Evolutionary conservation across 2,797 vertebrate genomes (phyloP), one percentile per base, ranked within the genome.

Genomic region (Capromys pilorides): DNA sequence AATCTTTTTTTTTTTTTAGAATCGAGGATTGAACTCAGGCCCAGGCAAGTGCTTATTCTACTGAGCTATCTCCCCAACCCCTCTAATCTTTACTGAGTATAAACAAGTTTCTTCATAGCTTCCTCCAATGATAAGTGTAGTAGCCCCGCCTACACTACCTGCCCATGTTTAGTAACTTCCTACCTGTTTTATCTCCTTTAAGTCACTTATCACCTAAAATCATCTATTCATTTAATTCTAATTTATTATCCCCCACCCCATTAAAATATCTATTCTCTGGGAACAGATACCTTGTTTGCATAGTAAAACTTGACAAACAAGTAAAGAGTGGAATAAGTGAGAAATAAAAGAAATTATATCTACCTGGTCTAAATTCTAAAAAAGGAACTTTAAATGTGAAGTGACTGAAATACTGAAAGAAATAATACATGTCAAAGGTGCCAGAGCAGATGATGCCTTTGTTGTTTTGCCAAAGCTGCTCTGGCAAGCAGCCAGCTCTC

Each of bases 81-180:
- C 45, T 45, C 45, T 45, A 4, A 45, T 8, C 19, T 39, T n/a
- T n/a, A n/a, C n/a, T 39, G 21, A 61, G 26, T 33, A 22, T 71
- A 51, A 57, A 31, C 3, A 0, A 36, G 0, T 5, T 4, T 2
- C 21, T 81, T 6, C 6, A 28, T 19, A 21, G 3, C 39, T 66
- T 73, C 62, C 64, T 51, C 39, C 66, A 73, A n/a, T 51, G n/a
- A n/a, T 1, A 57, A 31, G 45, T 16, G 12, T 24, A 26, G 6
- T 77, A 31, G 12, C 13, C 73, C 41, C 49, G 39, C 13, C 41
- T 33, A 8, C 33, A 22, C 4, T 59, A 36, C 51, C 11, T 11
- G 6, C 39, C 73, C 51, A 51, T 12, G 19, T 75, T 10, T 10
- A 33, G 41, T 77, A 13, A 67, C 5, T 71, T 33, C 73, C 80